Evolutionary conservation across 2,113 vertebrate species (phyloP).

Genomic region (Apteryx mantelli): DNA sequence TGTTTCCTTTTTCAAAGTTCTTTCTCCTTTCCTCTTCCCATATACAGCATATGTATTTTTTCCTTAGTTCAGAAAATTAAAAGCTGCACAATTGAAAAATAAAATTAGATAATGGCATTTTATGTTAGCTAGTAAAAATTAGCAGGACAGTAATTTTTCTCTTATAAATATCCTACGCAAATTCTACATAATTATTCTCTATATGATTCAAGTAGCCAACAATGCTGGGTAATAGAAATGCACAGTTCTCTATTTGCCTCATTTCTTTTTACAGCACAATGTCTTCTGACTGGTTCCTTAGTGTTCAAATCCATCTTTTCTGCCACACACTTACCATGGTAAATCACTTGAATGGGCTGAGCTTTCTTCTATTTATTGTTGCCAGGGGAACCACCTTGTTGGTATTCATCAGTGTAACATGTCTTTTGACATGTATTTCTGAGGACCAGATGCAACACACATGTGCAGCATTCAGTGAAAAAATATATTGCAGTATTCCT

Average conservation of each 20-base stretch:
- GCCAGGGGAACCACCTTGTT: conserved; percentile 47
- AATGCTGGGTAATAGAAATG: not conserved
- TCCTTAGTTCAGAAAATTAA: not conserved
- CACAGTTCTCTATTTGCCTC: not conserved
- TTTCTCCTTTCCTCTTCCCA: not conserved
- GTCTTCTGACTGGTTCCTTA: not conserved
- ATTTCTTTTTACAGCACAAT: not conserved
- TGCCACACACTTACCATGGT: not conserved
- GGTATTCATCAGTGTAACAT: conserved; percentile 2
- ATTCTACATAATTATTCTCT: not conserved
- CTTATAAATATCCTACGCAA: not conserved
- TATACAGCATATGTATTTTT: not conserved
- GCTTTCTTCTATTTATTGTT: conserved; percentile 41
- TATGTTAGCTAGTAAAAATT: not conserved
- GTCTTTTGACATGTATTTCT: not conserved
- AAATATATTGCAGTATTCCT: not conserved
- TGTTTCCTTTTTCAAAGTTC: not conserved
- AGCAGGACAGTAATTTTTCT: not conserved
- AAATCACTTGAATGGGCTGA: conserved; percentile 43
- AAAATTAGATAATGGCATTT: not conserved
- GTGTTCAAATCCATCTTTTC: conserved; percentile 9
- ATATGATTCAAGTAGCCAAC: not conserved
- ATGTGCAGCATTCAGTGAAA: not conserved
- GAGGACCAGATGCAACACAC: not conserved
- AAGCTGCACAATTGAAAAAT: not conserved